A percentile compares a stretch with the other conserved stretches of the same genome.
phyloP scores from a whole-genome alignment of 2,113 vertebrate genomes.

The Cricetomys ansorgei region DNA sequence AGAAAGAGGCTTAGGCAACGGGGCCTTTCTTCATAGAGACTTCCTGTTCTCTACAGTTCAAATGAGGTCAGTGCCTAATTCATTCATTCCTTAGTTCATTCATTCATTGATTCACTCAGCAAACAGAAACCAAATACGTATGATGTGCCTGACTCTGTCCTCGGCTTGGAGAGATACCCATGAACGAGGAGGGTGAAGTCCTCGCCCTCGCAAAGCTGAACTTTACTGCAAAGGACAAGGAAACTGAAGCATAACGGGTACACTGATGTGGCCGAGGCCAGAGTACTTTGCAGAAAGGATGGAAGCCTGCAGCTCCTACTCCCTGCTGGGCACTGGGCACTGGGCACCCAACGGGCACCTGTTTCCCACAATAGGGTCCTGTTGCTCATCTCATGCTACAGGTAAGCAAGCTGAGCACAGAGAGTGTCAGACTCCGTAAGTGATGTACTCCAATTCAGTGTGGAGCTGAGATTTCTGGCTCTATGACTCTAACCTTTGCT shows the following conservation, averaged over 20 bases:
- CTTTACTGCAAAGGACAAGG: neutral
- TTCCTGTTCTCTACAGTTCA: neutral
- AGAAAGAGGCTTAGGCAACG: neutral
- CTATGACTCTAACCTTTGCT: neutral
- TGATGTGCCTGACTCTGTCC: neutral
- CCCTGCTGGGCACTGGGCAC: fast-evolving
- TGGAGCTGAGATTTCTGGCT: neutral
- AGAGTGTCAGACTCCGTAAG: neutral
- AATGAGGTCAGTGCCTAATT: neutral
- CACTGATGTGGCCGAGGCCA: neutral
- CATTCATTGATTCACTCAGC: neutral
- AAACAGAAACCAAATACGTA: neutral
- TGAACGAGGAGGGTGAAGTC: neutral
- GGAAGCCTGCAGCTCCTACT: neutral
- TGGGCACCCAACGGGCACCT: too few species aligned
- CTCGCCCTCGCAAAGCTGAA: neutral
- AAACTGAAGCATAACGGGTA: neutral
- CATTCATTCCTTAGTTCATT: neutral
- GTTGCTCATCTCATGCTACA: neutral
- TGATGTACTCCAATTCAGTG: neutral
- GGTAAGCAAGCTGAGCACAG: neutral
- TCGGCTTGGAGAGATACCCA: neutral
- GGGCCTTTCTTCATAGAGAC: fast-evolving
- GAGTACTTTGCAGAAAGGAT: neutral
- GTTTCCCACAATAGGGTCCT: neutral